Evolutionary conservation across 2,888 invertebrate genomes (phyloP), one percentile per base, ranked within the genome.

Genomic region (Acrobasis suavella): DNA sequence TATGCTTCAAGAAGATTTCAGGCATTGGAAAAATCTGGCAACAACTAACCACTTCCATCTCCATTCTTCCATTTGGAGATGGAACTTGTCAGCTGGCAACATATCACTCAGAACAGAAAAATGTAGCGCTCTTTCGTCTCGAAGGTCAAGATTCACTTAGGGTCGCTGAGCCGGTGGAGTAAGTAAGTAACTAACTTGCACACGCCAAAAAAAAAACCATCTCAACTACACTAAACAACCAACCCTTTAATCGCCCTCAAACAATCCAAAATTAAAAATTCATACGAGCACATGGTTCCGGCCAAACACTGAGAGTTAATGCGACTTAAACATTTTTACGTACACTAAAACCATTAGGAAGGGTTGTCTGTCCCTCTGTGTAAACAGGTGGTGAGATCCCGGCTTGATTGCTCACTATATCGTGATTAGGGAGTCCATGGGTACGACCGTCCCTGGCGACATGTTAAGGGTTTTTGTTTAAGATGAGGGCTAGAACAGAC

Each of bases 311-410:
- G 62, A 71, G 68, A 66, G 66, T 73, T 72, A 72, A 73, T 69
- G 69, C 66, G 61, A 69, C 66, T 66, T 69, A 75, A 73, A 74
- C 69, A 74, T 76, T 76, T 82, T 81, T 81, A 76, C 68, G 69
- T 76, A 73, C 74, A 74, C 71, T 81, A 78, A 82, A 82, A 74
- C 82, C 77, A 83, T 83, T 80, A 82, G 73, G 72, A 82, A 79
- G 80, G 83, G 79, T 78, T 77, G 69, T 22, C 42, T 56, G 56
- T 58, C 68, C 67, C 69, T 67, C 62, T 71, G 72, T 72, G 69
- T 72, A 72, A 72, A 72, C 74, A 72, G 74, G 74, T 74, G 74
- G 63, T 66, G 62, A 60, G 61, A 61, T 63, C 68, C 67, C 68
- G 59, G 62, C 69, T 61, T 68, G 72, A 71, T 70, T 68, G 66